These are phyloP conservation scores for Bombus terrestris DNA, from an alignment of 1,140 invertebrate species.

Conservation along the genomic window DNA sequence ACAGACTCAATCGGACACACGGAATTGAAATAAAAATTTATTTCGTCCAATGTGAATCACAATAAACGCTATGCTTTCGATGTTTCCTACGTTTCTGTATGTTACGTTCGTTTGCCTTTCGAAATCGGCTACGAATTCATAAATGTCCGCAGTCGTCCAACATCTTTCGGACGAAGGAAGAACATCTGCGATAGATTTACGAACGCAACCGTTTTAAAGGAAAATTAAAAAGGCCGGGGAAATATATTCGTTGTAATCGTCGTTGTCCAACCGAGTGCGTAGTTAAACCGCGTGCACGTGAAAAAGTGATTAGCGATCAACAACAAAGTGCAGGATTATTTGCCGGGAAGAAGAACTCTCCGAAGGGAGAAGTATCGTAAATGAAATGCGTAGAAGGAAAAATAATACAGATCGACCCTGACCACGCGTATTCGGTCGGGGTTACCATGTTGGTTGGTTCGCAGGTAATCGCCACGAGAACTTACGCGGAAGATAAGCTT, in stretches of 20 bases:
- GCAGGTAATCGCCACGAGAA: constrained; percentile 20
- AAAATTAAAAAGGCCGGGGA: no score
- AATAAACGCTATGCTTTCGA: no score
- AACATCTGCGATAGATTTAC: no score
- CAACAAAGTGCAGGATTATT: neutral
- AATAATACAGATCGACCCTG: neutral
- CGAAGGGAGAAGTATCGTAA: neutral
- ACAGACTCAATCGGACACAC: neutral
- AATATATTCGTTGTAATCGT: no score
- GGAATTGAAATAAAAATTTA: no score
- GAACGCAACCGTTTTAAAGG: no score
- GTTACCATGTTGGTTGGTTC: neutral
- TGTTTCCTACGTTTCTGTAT: neutral
- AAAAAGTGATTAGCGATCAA: fast-evolving
- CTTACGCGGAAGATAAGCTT: neutral
- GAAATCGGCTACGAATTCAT: no score
- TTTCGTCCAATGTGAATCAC: no score
- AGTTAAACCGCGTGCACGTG: neutral
- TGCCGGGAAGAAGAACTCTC: neutral
- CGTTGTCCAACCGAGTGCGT: no score
- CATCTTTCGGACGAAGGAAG: no score
- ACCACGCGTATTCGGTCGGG: neutral
- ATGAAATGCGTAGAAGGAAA: neutral
- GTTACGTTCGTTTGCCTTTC: no score
- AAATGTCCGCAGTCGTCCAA: no score